Conservation (phyloP, 2,888 invertebrate species). For the Drosophila emarginata region DNA sequence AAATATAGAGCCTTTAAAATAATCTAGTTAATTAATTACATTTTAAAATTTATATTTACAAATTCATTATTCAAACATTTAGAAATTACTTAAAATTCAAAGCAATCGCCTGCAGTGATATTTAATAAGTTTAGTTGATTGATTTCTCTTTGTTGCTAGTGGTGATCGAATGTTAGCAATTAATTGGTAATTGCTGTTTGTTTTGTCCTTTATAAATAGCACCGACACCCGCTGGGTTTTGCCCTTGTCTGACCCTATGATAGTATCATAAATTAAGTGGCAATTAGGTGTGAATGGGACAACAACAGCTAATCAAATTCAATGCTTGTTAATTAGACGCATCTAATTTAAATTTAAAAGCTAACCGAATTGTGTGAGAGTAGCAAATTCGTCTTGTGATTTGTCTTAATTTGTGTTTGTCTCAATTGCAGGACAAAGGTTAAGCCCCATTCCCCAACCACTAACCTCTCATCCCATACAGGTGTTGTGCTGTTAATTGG, state of each 20-base stretch:
- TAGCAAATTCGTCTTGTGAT: constrained; percentile 20
- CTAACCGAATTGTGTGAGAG: constrained; percentile 11
- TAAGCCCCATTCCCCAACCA: not conserved
- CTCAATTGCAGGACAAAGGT: constrained; percentile 8
- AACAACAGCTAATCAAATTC: constrained; percentile 26
- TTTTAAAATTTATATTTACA: too few species aligned
- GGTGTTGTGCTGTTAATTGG: constrained; percentile 58
- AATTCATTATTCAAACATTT: too few species aligned
- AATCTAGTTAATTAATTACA: too few species aligned
- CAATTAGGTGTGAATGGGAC: constrained; percentile 36
- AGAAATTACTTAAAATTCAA: not conserved
- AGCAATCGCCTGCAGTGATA: not conserved
- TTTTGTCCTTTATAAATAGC: constrained; percentile 1
- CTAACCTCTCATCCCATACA: constrained; percentile 7
- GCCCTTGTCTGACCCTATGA: not conserved
- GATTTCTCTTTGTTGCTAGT: not conserved
- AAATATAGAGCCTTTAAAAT: too few species aligned
- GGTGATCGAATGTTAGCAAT: not conserved
- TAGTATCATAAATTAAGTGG: constrained; percentile 29
- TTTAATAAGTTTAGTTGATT: not conserved
- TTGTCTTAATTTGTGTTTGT: constrained; percentile 38
- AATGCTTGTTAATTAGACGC: constrained; percentile 47
- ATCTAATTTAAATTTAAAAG: constrained; percentile 52
- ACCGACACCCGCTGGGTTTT: not conserved
- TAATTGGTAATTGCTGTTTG: constrained; percentile 13